Percentiles rank a stretch among this genome's conserved stretches.
Evolutionary conservation across 1,140 invertebrate genomes (phyloP).

Genomic region (Belonocnema kinseyi): DNA sequence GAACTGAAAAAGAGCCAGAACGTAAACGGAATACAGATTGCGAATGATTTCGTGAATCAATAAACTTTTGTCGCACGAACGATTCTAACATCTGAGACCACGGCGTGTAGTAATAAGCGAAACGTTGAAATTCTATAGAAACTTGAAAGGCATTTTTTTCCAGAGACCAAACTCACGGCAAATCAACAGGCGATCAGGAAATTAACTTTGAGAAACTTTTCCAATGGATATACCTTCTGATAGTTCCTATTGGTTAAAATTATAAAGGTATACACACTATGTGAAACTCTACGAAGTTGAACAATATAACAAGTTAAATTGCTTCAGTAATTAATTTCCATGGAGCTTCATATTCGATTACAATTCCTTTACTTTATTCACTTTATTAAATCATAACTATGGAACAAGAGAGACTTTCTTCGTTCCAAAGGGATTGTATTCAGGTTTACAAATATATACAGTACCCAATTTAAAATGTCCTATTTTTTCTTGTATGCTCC

Average conservation of each 20-base stretch:
- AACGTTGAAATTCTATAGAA: conserved; percentile 5
- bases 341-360: conserved; percentile 23
- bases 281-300: conserved; percentile 53
- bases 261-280: conserved; percentile 61
- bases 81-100: conserved; percentile 17
- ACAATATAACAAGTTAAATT: conserved; percentile 69
- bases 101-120: conserved; percentile 49
- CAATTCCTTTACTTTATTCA: not conserved
- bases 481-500: too few relatives aligned
- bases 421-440: too few relatives aligned
- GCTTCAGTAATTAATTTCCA: conserved; percentile 68
- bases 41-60: conserved; percentile 27
- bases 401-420: conserved; percentile 35
- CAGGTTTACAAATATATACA: too few relatives aligned
- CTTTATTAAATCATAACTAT: conserved; percentile 8
- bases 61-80: conserved; percentile 30
- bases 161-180: conserved; percentile 32
- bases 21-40: conserved; percentile 13
- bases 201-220: conserved; percentile 54
- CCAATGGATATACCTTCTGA: conserved; percentile 42
- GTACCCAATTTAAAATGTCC: too few relatives aligned
- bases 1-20: conserved; percentile 12
- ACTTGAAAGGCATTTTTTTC: conserved; percentile 2
- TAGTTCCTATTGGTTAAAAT: conserved; percentile 51
- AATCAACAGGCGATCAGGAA: conserved; percentile 57